phyloP scores from a whole-genome alignment of 2,113 vertebrate genomes.

The Acinonyx jubatus region DNA sequence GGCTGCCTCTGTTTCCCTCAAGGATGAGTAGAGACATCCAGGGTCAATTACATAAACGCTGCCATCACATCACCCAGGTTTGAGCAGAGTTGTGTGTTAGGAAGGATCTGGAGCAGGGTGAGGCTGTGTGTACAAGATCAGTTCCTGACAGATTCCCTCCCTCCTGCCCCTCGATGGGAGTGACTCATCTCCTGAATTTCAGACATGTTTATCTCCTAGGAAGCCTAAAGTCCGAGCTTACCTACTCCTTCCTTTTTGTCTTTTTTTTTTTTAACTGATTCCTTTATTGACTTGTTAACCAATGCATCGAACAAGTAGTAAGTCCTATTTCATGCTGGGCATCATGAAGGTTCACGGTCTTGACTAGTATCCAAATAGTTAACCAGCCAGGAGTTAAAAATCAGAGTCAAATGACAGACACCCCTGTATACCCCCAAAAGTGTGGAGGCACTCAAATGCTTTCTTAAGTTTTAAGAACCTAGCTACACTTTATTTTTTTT shows the following conservation, averaged over 20 bases:
- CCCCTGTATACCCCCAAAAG: background rate
- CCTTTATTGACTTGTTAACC: background rate
- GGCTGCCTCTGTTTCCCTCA: background rate
- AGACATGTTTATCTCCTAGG: background rate
- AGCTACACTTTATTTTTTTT: background rate
- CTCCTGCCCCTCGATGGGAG: rapidly evolving
- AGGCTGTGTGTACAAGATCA: background rate
- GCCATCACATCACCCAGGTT: too few relatives aligned
- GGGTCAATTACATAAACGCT: background rate
- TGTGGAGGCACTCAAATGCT: background rate
- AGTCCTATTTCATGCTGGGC: background rate
- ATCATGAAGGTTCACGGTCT: background rate
- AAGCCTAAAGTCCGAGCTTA: background rate
- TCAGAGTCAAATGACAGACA: background rate
- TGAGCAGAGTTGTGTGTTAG: background rate
- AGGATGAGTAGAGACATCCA: background rate
- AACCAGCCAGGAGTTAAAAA: background rate
- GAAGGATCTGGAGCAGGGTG: background rate
- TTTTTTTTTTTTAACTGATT: background rate
- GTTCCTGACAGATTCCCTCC: background rate
- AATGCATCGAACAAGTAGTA: background rate
- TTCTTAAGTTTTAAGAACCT: background rate
- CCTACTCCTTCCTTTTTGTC: background rate
- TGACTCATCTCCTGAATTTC: background rate
- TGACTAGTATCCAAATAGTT: background rate